Evolutionary conservation across 2,113 vertebrate genomes (phyloP).

Genomic region (Zeus faber): DNA sequence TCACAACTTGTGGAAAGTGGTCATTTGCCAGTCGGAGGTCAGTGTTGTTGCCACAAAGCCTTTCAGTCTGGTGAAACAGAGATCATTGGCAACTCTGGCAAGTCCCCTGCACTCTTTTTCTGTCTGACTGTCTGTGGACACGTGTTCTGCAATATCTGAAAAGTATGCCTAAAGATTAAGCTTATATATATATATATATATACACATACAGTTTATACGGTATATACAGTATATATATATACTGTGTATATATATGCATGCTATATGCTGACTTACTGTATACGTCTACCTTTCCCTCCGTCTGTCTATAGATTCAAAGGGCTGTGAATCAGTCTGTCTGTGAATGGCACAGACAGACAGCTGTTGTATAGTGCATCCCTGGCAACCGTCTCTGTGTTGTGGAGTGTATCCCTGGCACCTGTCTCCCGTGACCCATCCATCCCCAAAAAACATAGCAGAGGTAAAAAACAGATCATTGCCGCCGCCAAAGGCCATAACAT

Average conservation of each 20-base stretch:
- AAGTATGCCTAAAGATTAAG: too few relatives aligned
- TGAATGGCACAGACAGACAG: slow-evolving; percentile 54
- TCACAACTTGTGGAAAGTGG: slow-evolving; percentile 63
- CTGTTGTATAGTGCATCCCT: too few relatives aligned
- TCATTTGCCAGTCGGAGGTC: slow-evolving; percentile 67
- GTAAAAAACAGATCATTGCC: slow-evolving; percentile 62
- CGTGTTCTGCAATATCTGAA: slow-evolving; percentile 23
- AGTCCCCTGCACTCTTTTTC: slow-evolving; percentile 49
- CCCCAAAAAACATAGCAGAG: slow-evolving; percentile 51
- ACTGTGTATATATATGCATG: too few relatives aligned
- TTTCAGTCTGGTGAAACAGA: slow-evolving; percentile 45
- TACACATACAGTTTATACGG: too few relatives aligned
- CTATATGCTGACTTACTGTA: too few relatives aligned
- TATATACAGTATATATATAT: too few relatives aligned
- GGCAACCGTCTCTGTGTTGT: slow-evolving; percentile 43
- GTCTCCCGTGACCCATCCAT: slow-evolving; percentile 50
- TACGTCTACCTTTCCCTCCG: slow-evolving; percentile 41
- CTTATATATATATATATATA: too few relatives aligned
- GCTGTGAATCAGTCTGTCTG: slow-evolving; percentile 10
- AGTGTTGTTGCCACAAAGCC: slow-evolving; percentile 52
- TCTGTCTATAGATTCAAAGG: slow-evolving; percentile 13
- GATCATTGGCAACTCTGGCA: slow-evolving; percentile 46
- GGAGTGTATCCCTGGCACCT: slow-evolving; percentile 49
- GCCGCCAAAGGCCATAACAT: slow-evolving; percentile 51
- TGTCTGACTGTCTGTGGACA: slow-evolving; percentile 24